Conservation (phyloP, 92 coral and sea anemone species). For the Galaxea fascicularis region DNA sequence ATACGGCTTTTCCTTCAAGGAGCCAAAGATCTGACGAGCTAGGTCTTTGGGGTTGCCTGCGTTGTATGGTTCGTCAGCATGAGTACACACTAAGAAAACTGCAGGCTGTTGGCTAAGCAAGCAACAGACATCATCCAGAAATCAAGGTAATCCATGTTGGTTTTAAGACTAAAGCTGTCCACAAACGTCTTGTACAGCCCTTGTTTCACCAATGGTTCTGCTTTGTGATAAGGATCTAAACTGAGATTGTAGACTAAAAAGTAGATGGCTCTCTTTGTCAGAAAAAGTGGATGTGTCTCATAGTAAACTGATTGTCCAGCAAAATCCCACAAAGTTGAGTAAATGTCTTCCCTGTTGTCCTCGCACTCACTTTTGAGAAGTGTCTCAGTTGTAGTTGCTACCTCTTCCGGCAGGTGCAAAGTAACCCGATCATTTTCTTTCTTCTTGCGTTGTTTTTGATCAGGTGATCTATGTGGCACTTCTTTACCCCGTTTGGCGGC, state of each 20-base stretch:
- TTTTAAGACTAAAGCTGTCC: background rate
- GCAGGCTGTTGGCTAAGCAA: background rate
- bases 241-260: background rate
- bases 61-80: background rate
- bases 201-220: conserved; percentile 1
- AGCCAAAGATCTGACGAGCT: background rate
- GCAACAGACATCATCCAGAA: background rate
- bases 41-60: background rate
- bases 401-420: background rate
- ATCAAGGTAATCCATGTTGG: conserved; percentile 7
- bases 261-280: background rate
- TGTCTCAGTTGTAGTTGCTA: background rate
- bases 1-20: background rate
- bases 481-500: background rate
- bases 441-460: background rate
- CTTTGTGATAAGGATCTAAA: background rate
- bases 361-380: background rate
- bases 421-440: background rate
- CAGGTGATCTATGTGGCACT: background rate
- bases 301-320: too few relatives aligned
- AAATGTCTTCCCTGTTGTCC: background rate
- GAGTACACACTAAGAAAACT: too few relatives aligned
- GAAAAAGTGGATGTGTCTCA: too few relatives aligned
- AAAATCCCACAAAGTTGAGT: background rate
- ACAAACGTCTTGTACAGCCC: background rate